Conservation (phyloP, 2,113 vertebrate genomes). For the Chloropsis cyanopogon region DNA sequence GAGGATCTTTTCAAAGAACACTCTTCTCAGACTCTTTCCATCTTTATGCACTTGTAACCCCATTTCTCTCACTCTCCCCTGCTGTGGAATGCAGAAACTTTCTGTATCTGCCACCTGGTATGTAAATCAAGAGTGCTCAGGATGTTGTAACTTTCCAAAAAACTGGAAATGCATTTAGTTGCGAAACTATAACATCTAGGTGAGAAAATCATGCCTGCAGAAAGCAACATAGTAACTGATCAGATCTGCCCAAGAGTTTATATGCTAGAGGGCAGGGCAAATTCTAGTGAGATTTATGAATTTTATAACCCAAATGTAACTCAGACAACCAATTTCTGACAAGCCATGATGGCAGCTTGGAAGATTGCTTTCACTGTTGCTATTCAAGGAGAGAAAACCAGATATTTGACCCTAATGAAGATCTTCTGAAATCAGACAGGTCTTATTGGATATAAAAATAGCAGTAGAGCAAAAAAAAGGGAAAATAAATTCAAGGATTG, state of each 20-base stretch:
- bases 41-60: background rate
- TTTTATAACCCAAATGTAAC: background rate
- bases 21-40: background rate
- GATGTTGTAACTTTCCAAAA: conserved; percentile 7
- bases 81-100: background rate
- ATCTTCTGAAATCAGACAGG: background rate
- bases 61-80: background rate
- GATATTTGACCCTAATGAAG: background rate
- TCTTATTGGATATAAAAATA: background rate
- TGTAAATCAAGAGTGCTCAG: background rate
- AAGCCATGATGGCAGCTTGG: background rate
- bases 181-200: background rate
- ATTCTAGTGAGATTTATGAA: background rate
- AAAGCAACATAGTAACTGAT: background rate
- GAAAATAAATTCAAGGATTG: background rate
- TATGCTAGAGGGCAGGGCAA: background rate
- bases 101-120: background rate
- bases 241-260: background rate
- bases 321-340: background rate
- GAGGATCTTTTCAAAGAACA: background rate
- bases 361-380: background rate
- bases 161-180: conserved; percentile 26
- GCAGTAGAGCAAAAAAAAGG: background rate
- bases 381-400: background rate
- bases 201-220: conserved; percentile 23